phyloP scores from a whole-genome alignment of 2,797 vertebrate genomes.

The Eulemur albifrons region DNA sequence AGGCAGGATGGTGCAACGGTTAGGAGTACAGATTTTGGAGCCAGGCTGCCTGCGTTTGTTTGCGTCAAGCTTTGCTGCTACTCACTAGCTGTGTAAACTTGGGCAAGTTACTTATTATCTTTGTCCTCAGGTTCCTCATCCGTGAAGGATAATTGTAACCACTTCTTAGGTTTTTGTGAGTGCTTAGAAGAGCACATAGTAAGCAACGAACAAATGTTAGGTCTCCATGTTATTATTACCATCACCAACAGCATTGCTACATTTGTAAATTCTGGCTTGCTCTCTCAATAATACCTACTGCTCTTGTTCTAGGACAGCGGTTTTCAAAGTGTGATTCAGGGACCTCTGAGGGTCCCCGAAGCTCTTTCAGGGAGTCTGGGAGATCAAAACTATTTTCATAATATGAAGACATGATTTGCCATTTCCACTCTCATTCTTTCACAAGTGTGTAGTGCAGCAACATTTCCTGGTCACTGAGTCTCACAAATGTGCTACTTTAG shows the following conservation, averaged over 20 bases:
- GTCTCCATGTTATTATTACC: neutral
- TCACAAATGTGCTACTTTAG: conserved; percentile 15
- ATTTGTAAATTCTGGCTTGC: neutral
- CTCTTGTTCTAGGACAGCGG: neutral
- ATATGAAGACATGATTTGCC: neutral
- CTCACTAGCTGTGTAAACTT: neutral
- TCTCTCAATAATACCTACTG: neutral
- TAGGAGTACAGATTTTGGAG: neutral
- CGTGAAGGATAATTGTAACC: neutral
- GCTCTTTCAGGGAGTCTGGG: neutral
- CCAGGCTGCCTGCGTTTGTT: neutral
- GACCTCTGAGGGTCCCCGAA: neutral
- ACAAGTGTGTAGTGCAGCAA: neutral
- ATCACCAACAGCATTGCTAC: neutral
- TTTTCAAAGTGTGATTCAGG: neutral
- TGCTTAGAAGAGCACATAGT: neutral
- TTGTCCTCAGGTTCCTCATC: neutral
- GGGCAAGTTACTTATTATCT: neutral
- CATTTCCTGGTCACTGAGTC: neutral
- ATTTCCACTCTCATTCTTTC: neutral
- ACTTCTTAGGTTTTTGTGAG: neutral
- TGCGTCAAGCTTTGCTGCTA: neutral
- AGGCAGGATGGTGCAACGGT: neutral
- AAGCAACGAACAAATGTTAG: neutral
- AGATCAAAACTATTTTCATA: conserved; percentile 39